Evolutionary conservation across 2,113 vertebrate genomes (phyloP).

Genomic region (Chitala chitala): DNA sequence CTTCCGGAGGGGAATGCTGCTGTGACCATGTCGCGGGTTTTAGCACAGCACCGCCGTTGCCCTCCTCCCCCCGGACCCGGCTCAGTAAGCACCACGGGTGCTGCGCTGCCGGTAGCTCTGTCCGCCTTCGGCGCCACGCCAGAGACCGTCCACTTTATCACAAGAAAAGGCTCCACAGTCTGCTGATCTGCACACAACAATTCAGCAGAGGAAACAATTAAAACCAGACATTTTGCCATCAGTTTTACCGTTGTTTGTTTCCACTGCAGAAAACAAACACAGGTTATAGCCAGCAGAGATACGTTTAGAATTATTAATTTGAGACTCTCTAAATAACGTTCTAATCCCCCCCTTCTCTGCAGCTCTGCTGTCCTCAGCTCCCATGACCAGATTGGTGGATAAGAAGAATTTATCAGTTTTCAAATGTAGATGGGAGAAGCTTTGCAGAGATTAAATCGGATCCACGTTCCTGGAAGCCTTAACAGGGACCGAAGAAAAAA

Average conservation of each 20-base stretch:
- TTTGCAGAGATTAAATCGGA: neutral
- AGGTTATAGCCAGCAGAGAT: neutral
- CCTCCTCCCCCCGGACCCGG: no score
- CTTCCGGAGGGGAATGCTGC: neutral
- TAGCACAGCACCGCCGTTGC: neutral
- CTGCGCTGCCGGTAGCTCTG: neutral
- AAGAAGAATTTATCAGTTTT: slow-evolving; percentile 2
- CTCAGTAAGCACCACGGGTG: no score
- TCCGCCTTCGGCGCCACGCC: neutral
- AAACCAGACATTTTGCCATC: neutral
- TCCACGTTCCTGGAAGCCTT: neutral
- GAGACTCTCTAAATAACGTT: slow-evolving; percentile 1
- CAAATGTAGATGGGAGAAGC: slow-evolving; percentile 1
- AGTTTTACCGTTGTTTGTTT: neutral
- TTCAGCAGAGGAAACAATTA: neutral
- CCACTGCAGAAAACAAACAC: slow-evolving; percentile 1
- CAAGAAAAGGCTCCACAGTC: neutral
- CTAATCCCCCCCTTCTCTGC: neutral
- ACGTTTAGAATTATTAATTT: slow-evolving; percentile 3
- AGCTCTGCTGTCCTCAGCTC: neutral
- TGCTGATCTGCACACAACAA: slow-evolving; percentile 6
- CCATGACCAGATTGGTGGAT: slow-evolving; percentile 5
- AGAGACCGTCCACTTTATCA: neutral
- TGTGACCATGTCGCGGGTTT: neutral
- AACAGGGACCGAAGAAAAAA: neutral